These are phyloP conservation scores for Thermophis baileyi DNA, from an alignment of 2,113 vertebrate genomes.

Conservation along the genomic window DNA sequence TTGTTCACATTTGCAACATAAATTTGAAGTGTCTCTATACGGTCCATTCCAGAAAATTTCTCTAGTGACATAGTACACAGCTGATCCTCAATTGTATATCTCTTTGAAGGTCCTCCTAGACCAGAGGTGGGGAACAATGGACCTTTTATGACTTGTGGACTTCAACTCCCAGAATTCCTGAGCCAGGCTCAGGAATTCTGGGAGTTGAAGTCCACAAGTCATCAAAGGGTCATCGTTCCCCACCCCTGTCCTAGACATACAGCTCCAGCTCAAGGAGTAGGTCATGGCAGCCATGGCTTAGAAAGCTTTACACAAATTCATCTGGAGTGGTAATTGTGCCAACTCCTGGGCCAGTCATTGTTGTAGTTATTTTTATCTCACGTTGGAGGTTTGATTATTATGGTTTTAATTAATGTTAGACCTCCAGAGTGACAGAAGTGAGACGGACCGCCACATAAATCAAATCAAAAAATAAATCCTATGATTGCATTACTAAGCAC, in stretches of 20 bases:
- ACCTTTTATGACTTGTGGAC: no score
- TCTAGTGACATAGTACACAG: not conserved
- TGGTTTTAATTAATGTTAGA: not conserved
- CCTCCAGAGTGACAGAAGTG: not conserved
- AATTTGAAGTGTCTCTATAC: not conserved
- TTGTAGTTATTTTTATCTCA: not conserved
- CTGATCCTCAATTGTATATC: not conserved
- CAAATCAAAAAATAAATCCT: not conserved
- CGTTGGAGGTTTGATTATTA: not conserved
- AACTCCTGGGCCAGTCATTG: not conserved
- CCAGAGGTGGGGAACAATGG: no score
- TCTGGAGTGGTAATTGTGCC: not conserved
- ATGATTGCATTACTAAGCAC: not conserved
- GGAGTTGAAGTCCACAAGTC: no score
- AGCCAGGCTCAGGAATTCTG: no score
- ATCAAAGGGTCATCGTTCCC: no score
- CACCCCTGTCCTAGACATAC: not conserved
- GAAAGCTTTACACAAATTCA: not conserved
- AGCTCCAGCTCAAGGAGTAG: not conserved
- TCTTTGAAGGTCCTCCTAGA: not conserved
- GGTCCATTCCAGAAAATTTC: not conserved
- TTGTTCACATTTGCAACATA: not conserved
- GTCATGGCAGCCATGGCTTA: not conserved
- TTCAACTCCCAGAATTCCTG: no score
- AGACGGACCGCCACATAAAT: not conserved